phyloP scores from a whole-genome alignment of 2,888 invertebrate genomes.

The Candidula unifasciata region DNA sequence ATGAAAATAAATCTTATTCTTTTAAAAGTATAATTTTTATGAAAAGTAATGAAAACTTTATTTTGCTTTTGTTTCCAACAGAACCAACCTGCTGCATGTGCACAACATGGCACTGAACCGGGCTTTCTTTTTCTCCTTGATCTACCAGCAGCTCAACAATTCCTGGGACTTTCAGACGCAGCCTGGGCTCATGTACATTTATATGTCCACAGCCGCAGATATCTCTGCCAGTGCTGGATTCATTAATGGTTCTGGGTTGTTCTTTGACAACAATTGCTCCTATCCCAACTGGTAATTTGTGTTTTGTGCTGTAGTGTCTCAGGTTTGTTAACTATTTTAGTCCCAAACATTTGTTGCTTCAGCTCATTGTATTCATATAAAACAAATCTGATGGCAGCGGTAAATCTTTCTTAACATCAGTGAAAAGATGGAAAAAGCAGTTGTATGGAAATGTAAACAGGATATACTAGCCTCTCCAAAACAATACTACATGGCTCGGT shows the following conservation, averaged over 20 bases:
- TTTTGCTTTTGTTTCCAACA: not conserved
- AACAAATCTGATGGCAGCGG: not conserved
- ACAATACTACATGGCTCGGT: too few species aligned
- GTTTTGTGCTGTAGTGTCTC: not conserved
- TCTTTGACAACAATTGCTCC: slow-evolving; percentile 94
- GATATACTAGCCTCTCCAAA: too few species aligned
- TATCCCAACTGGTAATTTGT: slow-evolving; percentile 86
- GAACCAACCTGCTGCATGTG: slow-evolving; percentile 91
- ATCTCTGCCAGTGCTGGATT: slow-evolving; percentile 94
- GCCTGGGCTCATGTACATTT: slow-evolving; percentile 98
- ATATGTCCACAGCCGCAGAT: slow-evolving; percentile 95
- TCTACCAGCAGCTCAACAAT: slow-evolving; percentile 70
- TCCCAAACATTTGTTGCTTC: too few species aligned
- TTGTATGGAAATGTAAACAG: too few species aligned
- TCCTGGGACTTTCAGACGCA: slow-evolving; percentile 86
- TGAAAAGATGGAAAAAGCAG: too few species aligned
- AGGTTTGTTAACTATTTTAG: not conserved
- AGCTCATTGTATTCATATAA: not conserved
- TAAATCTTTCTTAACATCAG: too few species aligned
- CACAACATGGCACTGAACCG: slow-evolving; percentile 97
- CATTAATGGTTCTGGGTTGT: slow-evolving; percentile 88
- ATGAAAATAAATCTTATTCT: too few species aligned
- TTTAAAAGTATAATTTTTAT: too few species aligned
- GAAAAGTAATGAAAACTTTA: not conserved
- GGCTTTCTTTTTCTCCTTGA: slow-evolving; percentile 86